Evolutionary conservation across 2,888 invertebrate genomes (phyloP), one percentile per base, ranked within the genome.

Genomic region (Caenorhabditis doughertyi): DNA sequence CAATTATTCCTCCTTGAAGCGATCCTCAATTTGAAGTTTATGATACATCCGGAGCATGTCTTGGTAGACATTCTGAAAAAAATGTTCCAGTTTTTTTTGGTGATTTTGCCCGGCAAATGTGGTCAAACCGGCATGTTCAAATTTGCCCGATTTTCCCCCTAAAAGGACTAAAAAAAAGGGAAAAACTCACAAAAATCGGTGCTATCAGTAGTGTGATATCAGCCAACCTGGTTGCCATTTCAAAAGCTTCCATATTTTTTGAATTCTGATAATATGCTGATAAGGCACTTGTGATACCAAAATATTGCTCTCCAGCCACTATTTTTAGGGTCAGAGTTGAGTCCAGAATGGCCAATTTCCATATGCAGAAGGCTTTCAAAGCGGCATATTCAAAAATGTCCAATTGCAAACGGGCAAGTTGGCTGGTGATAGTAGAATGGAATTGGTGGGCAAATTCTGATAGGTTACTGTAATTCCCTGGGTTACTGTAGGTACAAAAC

Each of bases 311-410:
- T 25, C 74, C 72, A n/a, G 77, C 80, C 7, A 84, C 51, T 18
- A 65, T 58, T 56, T 77, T 70, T 7, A 84, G 27, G 3, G 77
- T 67, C 18, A 77, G 44, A 3, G 77, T 68, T 25, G 71, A 84
- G 32, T 84, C 84, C 35, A 60, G 35, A 35, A 64, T 49, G 47
- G 83, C 86, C 49, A 86, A 55, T 81, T 86, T 86, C 86, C 83
- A 84, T 29, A 81, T 71, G 49, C 83, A 83, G 11, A 86, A 56
- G 1, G 84, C 79, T 49, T 86, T 86, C 11, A 86, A 58, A 29
- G 83, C 86, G 27, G 86, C 83, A 55, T 84, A 83, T 25, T 86
- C 86, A 23, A 81, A 73, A 21, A 74, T 27, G 39, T 84, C 83
- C 23, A 86, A 51, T 21, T 70, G 39, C 7, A 74, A 18, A 35